phyloP scores from a whole-genome alignment of 2,888 invertebrate genomes.

The Chrysodeixis includens region DNA sequence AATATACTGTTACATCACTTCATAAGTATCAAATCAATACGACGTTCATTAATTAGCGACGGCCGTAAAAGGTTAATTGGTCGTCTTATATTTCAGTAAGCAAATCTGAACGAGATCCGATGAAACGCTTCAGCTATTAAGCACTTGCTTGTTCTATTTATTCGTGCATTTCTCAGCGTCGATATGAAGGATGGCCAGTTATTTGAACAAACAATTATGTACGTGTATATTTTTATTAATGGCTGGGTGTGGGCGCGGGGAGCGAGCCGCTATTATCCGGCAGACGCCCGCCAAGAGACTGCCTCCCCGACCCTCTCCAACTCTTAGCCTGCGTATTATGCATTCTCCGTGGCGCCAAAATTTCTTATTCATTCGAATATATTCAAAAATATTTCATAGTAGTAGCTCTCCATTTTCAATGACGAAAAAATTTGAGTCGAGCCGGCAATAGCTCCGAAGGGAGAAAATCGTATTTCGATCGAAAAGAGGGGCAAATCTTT shows the following conservation, averaged over 20 bases:
- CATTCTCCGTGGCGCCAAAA: slow-evolving; percentile 80
- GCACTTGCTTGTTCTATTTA: slow-evolving; percentile 32
- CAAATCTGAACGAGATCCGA: slow-evolving; percentile 44
- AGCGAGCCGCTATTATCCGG: slow-evolving; percentile 59
- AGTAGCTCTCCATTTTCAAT: slow-evolving; percentile 82
- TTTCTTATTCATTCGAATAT: slow-evolving; percentile 86
- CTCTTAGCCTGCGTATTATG: slow-evolving; percentile 70
- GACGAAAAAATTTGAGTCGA: slow-evolving; percentile 85
- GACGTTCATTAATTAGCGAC: slow-evolving; percentile 58
- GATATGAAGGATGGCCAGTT: slow-evolving; percentile 34
- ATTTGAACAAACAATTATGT: slow-evolving; percentile 54
- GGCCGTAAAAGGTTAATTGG: slow-evolving; percentile 67
- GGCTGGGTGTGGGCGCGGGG: slow-evolving; percentile 36
- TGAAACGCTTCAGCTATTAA: slow-evolving; percentile 23
- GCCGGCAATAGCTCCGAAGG: slow-evolving; percentile 85
- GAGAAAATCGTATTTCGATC: slow-evolving; percentile 89
- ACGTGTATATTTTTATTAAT: slow-evolving; percentile 63
- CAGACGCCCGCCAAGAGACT: slow-evolving; percentile 54
- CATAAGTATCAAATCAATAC: slow-evolving; percentile 15
- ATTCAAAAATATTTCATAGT: slow-evolving; percentile 84
- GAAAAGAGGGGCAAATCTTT: slow-evolving; percentile 88
- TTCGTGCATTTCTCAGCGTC: slow-evolving; percentile 29
- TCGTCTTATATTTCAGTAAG: slow-evolving; percentile 69
- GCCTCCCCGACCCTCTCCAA: slow-evolving; percentile 53
- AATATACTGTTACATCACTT: background rate